Evolutionary conservation across 2,888 invertebrate species (phyloP).

Genomic region (Junonia oenone): DNA sequence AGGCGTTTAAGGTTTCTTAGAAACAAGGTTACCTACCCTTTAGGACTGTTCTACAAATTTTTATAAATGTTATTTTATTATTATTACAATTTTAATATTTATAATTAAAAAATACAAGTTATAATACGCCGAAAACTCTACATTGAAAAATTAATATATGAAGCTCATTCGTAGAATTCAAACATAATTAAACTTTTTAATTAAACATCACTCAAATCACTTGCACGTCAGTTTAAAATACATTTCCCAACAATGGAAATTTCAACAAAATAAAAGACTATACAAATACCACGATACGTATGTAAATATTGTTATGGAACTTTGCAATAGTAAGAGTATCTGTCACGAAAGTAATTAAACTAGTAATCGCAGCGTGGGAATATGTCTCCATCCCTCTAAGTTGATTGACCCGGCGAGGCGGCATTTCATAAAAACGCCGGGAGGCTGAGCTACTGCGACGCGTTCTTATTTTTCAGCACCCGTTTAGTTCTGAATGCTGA

Average conservation of each 20-base stretch:
- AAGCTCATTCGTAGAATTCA: background rate
- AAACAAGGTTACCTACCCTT: too few relatives aligned
- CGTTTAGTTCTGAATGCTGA: conserved; percentile 34
- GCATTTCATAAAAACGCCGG: conserved; percentile 55
- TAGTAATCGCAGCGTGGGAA: conserved; percentile 29
- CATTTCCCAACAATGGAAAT: too few relatives aligned
- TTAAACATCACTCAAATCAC: too few relatives aligned
- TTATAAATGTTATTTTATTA: too few relatives aligned
- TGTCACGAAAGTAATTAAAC: conserved; percentile 3
- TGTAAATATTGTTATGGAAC: background rate
- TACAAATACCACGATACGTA: too few relatives aligned
- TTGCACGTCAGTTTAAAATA: too few relatives aligned
- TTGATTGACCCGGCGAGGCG: conserved; percentile 60
- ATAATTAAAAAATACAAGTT: too few relatives aligned
- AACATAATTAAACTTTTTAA: background rate
- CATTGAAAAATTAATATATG: background rate
- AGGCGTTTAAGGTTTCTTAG: too few relatives aligned
- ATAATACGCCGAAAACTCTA: too few relatives aligned
- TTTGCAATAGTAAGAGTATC: background rate
- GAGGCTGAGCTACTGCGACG: conserved; percentile 48
- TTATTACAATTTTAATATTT: too few relatives aligned
- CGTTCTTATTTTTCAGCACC: conserved; percentile 57
- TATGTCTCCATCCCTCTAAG: conserved; percentile 47
- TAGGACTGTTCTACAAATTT: too few relatives aligned
- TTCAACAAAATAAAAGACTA: too few relatives aligned